phyloP scores from a whole-genome alignment of 2,113 vertebrate genomes.

The Microcebus tavaratra region DNA sequence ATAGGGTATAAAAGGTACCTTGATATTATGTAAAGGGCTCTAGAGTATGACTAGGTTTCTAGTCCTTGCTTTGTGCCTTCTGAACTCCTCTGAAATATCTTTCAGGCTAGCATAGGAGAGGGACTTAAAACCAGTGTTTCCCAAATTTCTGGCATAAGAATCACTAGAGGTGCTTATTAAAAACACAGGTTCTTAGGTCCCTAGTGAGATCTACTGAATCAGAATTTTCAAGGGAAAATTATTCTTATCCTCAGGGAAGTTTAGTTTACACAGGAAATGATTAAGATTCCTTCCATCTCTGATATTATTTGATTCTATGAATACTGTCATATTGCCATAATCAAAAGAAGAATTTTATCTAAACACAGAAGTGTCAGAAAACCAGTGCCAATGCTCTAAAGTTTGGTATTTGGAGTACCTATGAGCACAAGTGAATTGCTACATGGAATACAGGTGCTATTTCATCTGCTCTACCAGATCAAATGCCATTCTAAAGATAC shows the following conservation, averaged over 20 bases:
- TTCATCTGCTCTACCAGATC: background rate
- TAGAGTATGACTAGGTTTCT: background rate
- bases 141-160: conserved; percentile 3
- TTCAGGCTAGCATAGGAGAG: background rate
- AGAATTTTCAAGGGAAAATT: conserved; percentile 36
- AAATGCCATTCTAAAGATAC: background rate
- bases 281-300: conserved; percentile 4
- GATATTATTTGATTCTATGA: conserved; percentile 16
- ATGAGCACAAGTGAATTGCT: background rate
- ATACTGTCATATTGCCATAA: conserved; percentile 20
- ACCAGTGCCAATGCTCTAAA: background rate
- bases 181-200: conserved; percentile 26
- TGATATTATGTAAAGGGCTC: background rate
- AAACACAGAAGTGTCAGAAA: background rate
- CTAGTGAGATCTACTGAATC: background rate
- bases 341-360: conserved; percentile 19
- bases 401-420: background rate
- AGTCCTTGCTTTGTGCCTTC: background rate
- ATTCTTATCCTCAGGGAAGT: background rate
- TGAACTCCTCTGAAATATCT: background rate
- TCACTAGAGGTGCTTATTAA: background rate
- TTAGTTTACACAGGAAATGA: background rate
- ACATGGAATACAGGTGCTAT: background rate
- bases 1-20: background rate
- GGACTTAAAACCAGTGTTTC: background rate